Evolutionary conservation across 2,888 invertebrate species (phyloP).

Genomic region (Slavum lentiscoides): DNA sequence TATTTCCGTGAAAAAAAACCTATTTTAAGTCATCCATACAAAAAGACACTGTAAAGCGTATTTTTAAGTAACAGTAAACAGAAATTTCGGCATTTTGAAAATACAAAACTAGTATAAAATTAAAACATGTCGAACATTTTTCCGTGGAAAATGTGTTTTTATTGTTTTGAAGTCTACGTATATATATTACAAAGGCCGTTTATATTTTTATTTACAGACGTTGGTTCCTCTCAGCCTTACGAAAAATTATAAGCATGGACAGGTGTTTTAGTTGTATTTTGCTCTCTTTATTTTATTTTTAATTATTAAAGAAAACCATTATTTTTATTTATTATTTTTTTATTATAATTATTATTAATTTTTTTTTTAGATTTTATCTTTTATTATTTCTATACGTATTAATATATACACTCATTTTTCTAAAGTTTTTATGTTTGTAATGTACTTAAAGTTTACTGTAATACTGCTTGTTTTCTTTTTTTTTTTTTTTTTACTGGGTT

Average conservation of each 20-base stretch:
- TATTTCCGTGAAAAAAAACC: too few species aligned
- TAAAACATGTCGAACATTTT: neutral
- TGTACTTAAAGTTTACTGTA: neutral
- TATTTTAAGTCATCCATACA: too few species aligned
- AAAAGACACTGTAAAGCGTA: too few species aligned
- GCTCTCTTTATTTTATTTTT: slow-evolving; percentile 53
- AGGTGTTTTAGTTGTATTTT: slow-evolving; percentile 41
- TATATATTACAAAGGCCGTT: slow-evolving; percentile 34
- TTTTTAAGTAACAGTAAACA: neutral
- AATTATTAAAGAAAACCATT: slow-evolving; percentile 58
- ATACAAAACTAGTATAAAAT: neutral
- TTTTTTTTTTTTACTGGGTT: slow-evolving; percentile 19
- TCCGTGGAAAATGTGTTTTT: neutral
- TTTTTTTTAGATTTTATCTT: slow-evolving; percentile 58
- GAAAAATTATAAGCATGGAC: slow-evolving; percentile 73
- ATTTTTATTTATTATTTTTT: slow-evolving; percentile 58
- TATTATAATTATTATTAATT: slow-evolving; percentile 59
- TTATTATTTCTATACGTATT: slow-evolving; percentile 27
- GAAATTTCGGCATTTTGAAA: neutral
- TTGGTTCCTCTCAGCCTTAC: slow-evolving; percentile 87
- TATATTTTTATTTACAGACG: slow-evolving; percentile 74
- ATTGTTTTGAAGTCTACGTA: slow-evolving; percentile 13
- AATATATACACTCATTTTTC: slow-evolving; percentile 7
- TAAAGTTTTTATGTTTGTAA: slow-evolving; percentile 15
- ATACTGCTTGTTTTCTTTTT: slow-evolving; percentile 21